Evolutionary conservation across 2,797 vertebrate genomes (phyloP), one percentile per base, ranked within the genome.

Genomic region (Hozukius guyotensis): DNA sequence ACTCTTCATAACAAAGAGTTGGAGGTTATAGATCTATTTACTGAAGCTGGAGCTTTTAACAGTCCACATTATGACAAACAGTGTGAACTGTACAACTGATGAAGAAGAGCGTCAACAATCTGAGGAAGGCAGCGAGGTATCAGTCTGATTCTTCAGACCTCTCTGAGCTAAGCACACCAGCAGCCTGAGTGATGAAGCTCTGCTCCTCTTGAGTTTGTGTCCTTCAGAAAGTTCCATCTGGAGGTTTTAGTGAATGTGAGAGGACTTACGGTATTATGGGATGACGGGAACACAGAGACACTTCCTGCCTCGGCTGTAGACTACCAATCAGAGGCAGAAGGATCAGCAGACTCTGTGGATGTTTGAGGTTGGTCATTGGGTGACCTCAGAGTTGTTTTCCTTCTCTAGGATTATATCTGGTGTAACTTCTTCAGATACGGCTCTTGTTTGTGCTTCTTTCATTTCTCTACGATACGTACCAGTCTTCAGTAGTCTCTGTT

Each of bases 1-100:
- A 57, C 84, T 77, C 82, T 59, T 84, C 71, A 67, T 49, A 24
- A 72, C 29, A 38, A 22, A 62, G 66, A 76, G 82, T 25, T 72
- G 64, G 74, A 86, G 92, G 88, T 93, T 88, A 84, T 68, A 69
- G 36, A 83, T 87, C 64, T 84, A 64, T 91, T 90, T 86, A 87
- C 72, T 32, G 63, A 80, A 74, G 72, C 67, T 36, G 65, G 57
- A 63, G 62, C 34, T 72, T 73, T 83, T 75, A 80, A 80, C 55
- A 49, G 72, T 65, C 63, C 36, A 60, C 67, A 70, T 77, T 55
- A 75, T 75, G 53, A 61, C 61, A 65, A 36, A 71, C 34, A 27
- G 27, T 7, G n/a, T 34, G 25, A 77, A 57, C 57, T 53, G 66
- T 27, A 53, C 53, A 61, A 34, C 72, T 11, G 67, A 67, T 75